Base-by-base conservation (phyloP, 2,888 invertebrate species). In the Campoletis raptor region DNA sequence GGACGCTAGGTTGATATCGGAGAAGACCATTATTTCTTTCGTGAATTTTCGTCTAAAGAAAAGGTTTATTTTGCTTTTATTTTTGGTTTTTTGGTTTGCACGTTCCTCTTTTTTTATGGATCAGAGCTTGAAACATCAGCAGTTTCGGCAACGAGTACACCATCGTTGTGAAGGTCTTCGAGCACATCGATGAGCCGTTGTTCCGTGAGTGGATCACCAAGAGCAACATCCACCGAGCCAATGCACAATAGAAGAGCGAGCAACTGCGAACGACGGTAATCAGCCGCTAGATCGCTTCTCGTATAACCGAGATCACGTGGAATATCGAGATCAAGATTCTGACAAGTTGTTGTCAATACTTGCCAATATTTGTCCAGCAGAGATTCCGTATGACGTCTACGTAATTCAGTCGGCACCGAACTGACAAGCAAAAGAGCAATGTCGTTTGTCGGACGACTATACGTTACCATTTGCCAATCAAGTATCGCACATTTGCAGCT, bases 381-480 rank as follows among this genome's bases (percentile, higher is more conserved):
- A 8, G 95, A 93, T 37, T 95, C 95, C 0, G 96, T 96, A 84
- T 96, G 95, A 37, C 95, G 94, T 85, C 97, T 95, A 80, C 97
- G 95, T 88, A 97, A 93, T 91, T 97, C 96, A 0, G 97, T 96
- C 0, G 97, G 96, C 66, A 97, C 95, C 0, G 97, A 97, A 86
- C 97, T 97, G 8, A 97, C 95, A 72, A 97, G 95, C 74, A 97
- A 94, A 24, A 97, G 94, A 0, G 97, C 97, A 10, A 97, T 95
- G 92, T 97, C 97, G 93, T 97, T 97, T 92, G 97, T 97, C 30
- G 97, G 97, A 90, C 96, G 95, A 87, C 97, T 97, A 87, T 97
- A 96, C 1, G 97, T 97, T 70, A 97, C 97, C 97, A 97, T 97
- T 95, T 97, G 97, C 97, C 97, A 97, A 93, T 97, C 97, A 66